These are phyloP conservation scores for Chironomus tentans DNA, from an alignment of 2,888 invertebrate genomes.

Conservation along the genomic window DNA sequence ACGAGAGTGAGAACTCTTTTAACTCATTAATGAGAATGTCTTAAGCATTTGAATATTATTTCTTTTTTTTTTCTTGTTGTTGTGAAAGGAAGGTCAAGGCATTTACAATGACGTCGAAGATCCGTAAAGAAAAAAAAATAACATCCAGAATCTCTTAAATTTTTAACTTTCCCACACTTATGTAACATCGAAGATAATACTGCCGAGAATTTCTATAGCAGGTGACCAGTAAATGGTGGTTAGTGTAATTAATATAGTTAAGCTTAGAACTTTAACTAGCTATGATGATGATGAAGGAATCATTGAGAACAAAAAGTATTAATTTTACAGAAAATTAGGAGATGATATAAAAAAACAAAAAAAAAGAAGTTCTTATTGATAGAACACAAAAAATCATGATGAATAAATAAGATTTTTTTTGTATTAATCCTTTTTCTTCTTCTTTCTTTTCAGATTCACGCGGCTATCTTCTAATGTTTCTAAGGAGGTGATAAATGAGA, in stretches of 20 bases:
- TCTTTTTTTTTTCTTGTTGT: neutral
- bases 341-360: neutral
- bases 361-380: slow-evolving; percentile 2
- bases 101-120: neutral
- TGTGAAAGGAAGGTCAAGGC: neutral
- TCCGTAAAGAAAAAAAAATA: neutral
- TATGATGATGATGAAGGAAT: neutral
- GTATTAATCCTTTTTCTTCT: neutral
- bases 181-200: neutral
- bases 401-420: neutral
- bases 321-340: slow-evolving; percentile 8
- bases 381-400: neutral
- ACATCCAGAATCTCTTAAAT: neutral
- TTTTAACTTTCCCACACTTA: neutral
- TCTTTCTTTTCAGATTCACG: neutral
- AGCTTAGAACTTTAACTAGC: neutral
- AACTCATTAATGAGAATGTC: neutral
- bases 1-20: neutral
- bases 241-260: neutral
- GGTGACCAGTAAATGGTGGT: neutral
- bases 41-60: neutral
- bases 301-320: slow-evolving; percentile 1
- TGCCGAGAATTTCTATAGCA: neutral
- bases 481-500: slow-evolving; percentile 3
- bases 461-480: neutral